phyloP scores from a whole-genome alignment of 2,113 vertebrate genomes.

The Pelobates fuscus region DNA sequence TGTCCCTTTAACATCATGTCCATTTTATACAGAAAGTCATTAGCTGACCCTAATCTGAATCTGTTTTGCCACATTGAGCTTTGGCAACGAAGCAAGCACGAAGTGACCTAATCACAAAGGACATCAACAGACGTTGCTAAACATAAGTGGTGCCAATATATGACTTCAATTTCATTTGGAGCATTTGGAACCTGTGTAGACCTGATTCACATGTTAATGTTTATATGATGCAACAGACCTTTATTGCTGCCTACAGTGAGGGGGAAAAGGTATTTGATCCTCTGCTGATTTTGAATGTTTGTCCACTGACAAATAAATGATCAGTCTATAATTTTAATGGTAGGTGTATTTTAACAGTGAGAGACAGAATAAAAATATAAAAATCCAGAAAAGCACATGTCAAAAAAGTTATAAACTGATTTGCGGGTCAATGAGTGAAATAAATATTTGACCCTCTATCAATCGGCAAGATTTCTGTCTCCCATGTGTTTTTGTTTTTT shows the following conservation, averaged over 20 bases:
- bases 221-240: slow-evolving; percentile 8
- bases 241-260: background rate
- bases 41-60: slow-evolving; percentile 11
- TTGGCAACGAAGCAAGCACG: slow-evolving; percentile 4
- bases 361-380: too few relatives aligned
- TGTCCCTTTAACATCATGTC: background rate
- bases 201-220: slow-evolving; percentile 14
- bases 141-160: slow-evolving; percentile 20
- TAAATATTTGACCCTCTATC: too few relatives aligned
- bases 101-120: slow-evolving; percentile 18
- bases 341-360: too few relatives aligned
- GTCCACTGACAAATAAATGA: too few relatives aligned
- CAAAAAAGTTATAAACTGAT: too few relatives aligned
- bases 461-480: too few relatives aligned
- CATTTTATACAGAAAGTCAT: background rate
- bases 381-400: too few relatives aligned
- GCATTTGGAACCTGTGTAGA: background rate
- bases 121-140: slow-evolving; percentile 7
- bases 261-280: too few relatives aligned
- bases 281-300: too few relatives aligned
- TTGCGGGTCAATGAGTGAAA: too few relatives aligned
- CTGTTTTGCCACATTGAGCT: slow-evolving; percentile 11
- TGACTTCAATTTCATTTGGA: background rate
- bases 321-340: too few relatives aligned
- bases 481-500: too few relatives aligned